Base-by-base conservation (phyloP, 2,113 vertebrate species). In the Entomyzon cyanotis region DNA sequence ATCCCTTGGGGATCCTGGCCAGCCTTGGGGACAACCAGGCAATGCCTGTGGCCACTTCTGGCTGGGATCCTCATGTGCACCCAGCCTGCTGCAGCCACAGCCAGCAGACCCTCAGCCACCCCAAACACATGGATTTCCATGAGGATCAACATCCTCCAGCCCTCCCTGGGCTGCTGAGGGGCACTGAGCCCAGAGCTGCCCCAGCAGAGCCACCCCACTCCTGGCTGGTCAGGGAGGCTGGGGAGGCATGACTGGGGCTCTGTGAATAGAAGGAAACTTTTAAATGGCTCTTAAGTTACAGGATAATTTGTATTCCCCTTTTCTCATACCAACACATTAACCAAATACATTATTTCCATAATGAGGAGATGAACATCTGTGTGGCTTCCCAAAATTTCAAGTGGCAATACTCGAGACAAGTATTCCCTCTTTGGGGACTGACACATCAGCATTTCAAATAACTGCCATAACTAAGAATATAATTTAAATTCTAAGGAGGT, bases 281-380 rank as follows among this genome's bases (percentile, higher is more conserved):
- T 15, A 77, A 90, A 89, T 10, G 91, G 84, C 80, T 93, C 95
- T 95, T 78, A n/a, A 96, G 93, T 93, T 65, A 58, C 84, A 83
- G 31, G 89, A 91, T 97, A 93, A 96, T 97, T 95, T 95, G 96
- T 95, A 97, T 96, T 96, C 95, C 94, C 46, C 75, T 91, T 94
- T 95, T 84, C 65, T 79, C 91, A 47, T 22, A 55, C 93, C 95
- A 95, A 96, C 95, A 96, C 93, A 94, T 96, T 91, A 97, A 94
- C 96, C 92, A 97, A 90, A 95, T 90, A 94, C 89, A 95, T 95
- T 95, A 95, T 96, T 95, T 95, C 95, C 94, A 95, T 97, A 96
- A 96, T 90, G 95, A 97, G 96, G 65, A 97, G 96, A 95, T 94
- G 96, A 96, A 95, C 94, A 97, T 96, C 95, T 96, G 95, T 89